Percentiles rank a stretch among this genome's conserved stretches.
These are phyloP conservation scores for Synanthedon andrenaeformis DNA, from an alignment of 2,888 invertebrate species.

Conservation along the genomic window DNA sequence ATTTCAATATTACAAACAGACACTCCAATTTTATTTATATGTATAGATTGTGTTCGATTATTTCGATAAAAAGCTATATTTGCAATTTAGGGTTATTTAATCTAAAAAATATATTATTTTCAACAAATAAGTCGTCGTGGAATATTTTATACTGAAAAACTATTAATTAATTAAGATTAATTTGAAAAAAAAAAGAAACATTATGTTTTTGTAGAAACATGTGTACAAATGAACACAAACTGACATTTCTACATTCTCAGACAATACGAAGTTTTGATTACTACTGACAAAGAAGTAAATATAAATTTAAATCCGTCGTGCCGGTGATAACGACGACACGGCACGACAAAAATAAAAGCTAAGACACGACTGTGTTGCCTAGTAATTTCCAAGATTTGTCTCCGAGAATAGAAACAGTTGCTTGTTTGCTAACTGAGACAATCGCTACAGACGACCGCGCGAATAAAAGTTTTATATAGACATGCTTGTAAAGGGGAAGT, in stretches of 20 bases:
- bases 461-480: constrained; percentile 28
- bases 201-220: no score
- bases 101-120: no score
- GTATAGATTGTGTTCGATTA: no score
- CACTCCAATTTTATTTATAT: no score
- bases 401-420: constrained; percentile 22
- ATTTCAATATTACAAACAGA: no score
- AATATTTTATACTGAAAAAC: no score
- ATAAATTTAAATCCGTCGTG: neutral
- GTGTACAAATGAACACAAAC: neutral
- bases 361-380: neutral
- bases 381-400: constrained; percentile 14
- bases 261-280: no score
- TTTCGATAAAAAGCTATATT: neutral
- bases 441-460: constrained; percentile 24
- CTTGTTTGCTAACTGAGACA: constrained; percentile 13
- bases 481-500: constrained; percentile 20
- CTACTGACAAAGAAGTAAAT: constrained; percentile 6
- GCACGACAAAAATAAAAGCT: neutral
- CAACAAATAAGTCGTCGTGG: no score
- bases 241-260: no score
- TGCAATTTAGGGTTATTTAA: neutral
- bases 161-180: no score
- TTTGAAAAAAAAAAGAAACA: no score
- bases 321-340: neutral